A percentile compares a stretch with the other conserved stretches of the same genome.
These are phyloP conservation scores for Diabrotica balteata DNA, from an alignment of 2,888 invertebrate genomes.

Conservation along the genomic window DNA sequence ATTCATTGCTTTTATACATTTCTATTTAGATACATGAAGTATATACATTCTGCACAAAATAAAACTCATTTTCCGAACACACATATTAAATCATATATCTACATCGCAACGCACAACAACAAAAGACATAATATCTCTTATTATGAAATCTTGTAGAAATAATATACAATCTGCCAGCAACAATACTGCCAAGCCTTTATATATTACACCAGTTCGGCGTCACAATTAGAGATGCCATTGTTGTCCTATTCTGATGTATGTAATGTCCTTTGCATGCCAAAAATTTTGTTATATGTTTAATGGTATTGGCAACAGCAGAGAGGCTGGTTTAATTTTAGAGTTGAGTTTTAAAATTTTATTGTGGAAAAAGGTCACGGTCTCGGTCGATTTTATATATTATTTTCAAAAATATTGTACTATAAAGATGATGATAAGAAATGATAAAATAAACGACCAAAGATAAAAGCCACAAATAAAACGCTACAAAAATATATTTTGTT, in stretches of 20 bases:
- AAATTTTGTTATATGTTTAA: constrained; percentile 1
- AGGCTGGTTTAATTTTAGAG: background rate
- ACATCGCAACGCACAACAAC: background rate
- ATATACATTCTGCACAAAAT: no score
- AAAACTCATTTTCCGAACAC: no score
- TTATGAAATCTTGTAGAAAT: background rate
- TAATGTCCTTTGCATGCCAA: constrained; percentile 1
- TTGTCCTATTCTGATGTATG: constrained; percentile 2
- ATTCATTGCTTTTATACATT: no score
- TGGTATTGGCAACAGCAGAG: constrained; percentile 1
- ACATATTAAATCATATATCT: no score
- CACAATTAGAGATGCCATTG: constrained; percentile 5
- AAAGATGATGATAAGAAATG: no score
- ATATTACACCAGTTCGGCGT: background rate
- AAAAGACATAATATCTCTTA: constrained; percentile 4
- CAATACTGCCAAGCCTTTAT: constrained; percentile 5
- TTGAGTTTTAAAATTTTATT: background rate
- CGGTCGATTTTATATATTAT: background rate
- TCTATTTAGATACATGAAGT: no score
- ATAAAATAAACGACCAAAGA: no score
- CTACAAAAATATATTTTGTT: no score
- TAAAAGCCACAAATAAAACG: no score
- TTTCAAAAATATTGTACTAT: no score
- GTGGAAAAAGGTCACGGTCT: background rate
- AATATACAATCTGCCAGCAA: constrained; percentile 6